A percentile compares a stretch with the other conserved stretches of the same genome.
Conservation (phyloP, 2,113 vertebrate species). For the Neolamprologus cancellatus region DNA sequence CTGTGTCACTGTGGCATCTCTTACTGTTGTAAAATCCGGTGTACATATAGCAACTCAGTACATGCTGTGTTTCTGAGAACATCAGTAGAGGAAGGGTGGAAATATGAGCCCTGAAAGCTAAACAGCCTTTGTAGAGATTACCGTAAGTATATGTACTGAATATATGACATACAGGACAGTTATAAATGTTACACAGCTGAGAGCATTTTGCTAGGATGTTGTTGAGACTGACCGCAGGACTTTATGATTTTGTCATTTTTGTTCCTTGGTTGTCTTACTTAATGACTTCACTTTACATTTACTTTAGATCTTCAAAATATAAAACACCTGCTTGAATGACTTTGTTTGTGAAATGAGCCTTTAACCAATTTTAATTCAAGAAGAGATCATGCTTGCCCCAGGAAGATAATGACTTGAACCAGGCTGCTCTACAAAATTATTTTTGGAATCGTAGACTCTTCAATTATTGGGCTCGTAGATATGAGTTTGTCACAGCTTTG, state of each 20-base stretch:
- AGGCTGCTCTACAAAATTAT: neutral
- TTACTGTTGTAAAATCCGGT: neutral
- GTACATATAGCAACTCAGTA: neutral
- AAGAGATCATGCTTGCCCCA: neutral
- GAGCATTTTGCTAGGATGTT: neutral
- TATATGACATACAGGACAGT: neutral
- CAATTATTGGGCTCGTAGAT: neutral
- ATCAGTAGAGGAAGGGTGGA: neutral
- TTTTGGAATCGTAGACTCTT: neutral
- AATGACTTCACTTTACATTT: neutral
- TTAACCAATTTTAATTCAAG: neutral
- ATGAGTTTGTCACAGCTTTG: neutral
- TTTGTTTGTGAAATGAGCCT: neutral
- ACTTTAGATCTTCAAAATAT: neutral
- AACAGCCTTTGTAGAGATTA: neutral
- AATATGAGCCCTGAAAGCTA: neutral
- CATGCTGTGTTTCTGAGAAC: neutral
- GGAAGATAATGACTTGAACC: neutral
- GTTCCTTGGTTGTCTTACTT: neutral
- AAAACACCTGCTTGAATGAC: neutral
- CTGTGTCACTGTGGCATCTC: neutral
- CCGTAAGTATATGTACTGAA: neutral
- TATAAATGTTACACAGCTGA: neutral
- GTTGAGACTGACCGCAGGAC: neutral
- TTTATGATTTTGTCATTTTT: neutral